Conservation (phyloP, 2,888 invertebrate species). For the Dysmachus trigonus region DNA sequence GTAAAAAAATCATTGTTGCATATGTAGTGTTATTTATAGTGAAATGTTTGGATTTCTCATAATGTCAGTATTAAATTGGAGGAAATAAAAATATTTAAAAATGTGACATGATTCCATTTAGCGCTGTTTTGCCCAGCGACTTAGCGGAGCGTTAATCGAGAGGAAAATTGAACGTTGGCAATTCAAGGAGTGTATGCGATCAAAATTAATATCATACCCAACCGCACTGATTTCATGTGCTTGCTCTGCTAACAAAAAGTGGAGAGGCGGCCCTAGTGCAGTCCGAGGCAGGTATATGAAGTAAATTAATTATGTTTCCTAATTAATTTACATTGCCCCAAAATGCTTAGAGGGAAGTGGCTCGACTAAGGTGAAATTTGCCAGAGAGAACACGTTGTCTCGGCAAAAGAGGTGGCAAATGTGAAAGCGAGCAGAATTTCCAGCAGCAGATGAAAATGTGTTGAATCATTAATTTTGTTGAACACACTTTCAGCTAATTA, state of each 20-base stretch:
- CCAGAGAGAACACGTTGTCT: constrained; percentile 23
- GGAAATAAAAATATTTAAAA: neutral
- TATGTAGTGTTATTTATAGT: too few species aligned
- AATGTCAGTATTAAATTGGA: neutral
- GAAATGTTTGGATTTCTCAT: neutral
- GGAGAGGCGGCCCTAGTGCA: neutral
- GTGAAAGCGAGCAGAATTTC: constrained; percentile 27
- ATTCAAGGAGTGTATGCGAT: neutral
- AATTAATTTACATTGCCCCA: constrained; percentile 35
- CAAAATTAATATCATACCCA: constrained; percentile 20
- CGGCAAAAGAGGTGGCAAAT: neutral
- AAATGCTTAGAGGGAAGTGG: constrained; percentile 20
- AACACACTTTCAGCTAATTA: constrained; percentile 34
- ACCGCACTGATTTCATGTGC: neutral
- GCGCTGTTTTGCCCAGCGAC: neutral
- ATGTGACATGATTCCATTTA: neutral
- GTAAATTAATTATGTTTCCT: constrained; percentile 41
- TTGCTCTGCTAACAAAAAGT: neutral
- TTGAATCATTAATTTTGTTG: constrained; percentile 37
- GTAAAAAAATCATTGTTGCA: too few species aligned
- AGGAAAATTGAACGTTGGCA: neutral
- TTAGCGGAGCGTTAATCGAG: neutral
- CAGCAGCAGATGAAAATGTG: constrained; percentile 26
- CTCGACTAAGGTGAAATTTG: neutral
- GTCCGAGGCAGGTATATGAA: constrained; percentile 26